Conservation (phyloP, 2,888 invertebrate species). For the Chymomyza fuscimana region DNA sequence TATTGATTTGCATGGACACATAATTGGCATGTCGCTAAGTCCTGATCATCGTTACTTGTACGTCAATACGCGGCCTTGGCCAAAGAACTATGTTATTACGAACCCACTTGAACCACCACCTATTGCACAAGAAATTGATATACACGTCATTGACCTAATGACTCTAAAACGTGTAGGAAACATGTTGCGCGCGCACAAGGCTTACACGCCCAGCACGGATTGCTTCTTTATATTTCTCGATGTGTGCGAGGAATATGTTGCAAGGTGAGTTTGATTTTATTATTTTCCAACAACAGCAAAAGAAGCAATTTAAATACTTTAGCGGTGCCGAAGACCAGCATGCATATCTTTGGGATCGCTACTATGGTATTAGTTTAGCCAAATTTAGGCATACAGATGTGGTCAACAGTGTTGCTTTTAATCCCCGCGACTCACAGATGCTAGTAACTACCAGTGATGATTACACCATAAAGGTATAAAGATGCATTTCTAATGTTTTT, state of each 20-base stretch:
- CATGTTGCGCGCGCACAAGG: slow-evolving; percentile 89
- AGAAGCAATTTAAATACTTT: slow-evolving; percentile 8
- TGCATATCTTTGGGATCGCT: slow-evolving; percentile 92
- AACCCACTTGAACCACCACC: slow-evolving; percentile 90
- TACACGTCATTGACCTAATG: slow-evolving; percentile 90
- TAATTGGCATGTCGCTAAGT: slow-evolving; percentile 92
- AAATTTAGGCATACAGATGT: slow-evolving; percentile 89
- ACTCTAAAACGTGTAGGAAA: slow-evolving; percentile 88
- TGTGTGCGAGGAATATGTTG: slow-evolving; percentile 90
- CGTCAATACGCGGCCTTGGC: slow-evolving; percentile 92
- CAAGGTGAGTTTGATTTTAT: slow-evolving; percentile 82
- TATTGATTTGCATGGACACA: slow-evolving; percentile 91
- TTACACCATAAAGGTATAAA: slow-evolving; percentile 83
- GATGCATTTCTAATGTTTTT: not conserved
- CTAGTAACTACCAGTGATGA: slow-evolving; percentile 92
- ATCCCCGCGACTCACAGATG: slow-evolving; percentile 89
- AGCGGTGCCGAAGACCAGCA: slow-evolving; percentile 92
- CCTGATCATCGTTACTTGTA: slow-evolving; percentile 91
- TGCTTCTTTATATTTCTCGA: slow-evolving; percentile 93
- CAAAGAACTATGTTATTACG: slow-evolving; percentile 86
- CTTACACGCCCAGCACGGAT: slow-evolving; percentile 90
- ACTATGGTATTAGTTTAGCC: slow-evolving; percentile 88
- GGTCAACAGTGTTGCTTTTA: slow-evolving; percentile 92
- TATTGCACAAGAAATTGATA: slow-evolving; percentile 92
- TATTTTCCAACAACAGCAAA: not conserved